phyloP scores from a whole-genome alignment of 35 echinoderm and acorn worm genomes.

The Nesometra sesokonis region DNA sequence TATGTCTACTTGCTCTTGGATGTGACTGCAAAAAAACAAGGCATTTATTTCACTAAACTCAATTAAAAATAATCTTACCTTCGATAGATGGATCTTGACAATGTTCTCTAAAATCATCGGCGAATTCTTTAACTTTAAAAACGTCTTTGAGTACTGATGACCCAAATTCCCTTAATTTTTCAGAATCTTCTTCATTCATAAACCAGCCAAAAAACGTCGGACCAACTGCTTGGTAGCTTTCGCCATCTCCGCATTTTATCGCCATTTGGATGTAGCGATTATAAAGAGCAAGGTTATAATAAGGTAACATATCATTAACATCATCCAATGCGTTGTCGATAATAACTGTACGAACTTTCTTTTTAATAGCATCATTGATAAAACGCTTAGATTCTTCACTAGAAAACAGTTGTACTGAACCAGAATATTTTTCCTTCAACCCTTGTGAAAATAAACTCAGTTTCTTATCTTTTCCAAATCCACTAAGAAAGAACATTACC shows the following conservation, averaged over 20 bases:
- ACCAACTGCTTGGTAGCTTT: background rate
- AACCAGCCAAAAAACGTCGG: conserved; percentile 75
- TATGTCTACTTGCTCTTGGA: too few species aligned
- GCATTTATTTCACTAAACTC: too few species aligned
- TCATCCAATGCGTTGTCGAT: background rate
- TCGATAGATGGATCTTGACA: background rate
- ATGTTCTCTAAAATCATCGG: conserved; percentile 47
- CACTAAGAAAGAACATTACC: background rate
- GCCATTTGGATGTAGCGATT: background rate
- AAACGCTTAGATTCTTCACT: background rate
- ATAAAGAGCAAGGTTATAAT: background rate
- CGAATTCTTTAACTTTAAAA: conserved; percentile 21
- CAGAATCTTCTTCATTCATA: conserved; percentile 28
- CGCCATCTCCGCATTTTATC: background rate
- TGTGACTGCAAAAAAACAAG: too few species aligned
- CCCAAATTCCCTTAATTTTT: background rate
- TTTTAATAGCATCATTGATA: background rate
- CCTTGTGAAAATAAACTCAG: background rate
- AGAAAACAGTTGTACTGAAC: background rate
- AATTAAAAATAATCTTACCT: conserved; percentile 20
- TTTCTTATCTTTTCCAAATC: background rate
- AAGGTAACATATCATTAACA: background rate
- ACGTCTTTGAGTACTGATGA: conserved; percentile 11
- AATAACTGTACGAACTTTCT: background rate
- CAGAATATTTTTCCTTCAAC: background rate